Base-by-base conservation (phyloP, 1,140 invertebrate species). In the Drosophila lacteicornis region DNA sequence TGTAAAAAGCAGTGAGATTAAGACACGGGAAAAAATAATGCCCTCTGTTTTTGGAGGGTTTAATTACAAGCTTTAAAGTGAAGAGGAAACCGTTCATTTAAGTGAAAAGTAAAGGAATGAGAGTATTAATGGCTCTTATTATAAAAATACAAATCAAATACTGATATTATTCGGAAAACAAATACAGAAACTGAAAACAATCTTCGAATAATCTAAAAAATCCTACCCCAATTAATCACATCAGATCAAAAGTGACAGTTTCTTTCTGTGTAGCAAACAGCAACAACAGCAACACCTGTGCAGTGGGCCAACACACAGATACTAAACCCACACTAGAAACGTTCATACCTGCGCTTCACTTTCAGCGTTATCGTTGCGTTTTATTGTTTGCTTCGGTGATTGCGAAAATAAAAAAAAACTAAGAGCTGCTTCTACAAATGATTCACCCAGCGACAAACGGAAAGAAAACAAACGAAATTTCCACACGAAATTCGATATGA, bases 311-410 rank as follows among this genome's bases (percentile, higher is more conserved):
- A 80, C 47, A 59, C 46, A 83, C 62, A 71, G 36, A 59, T 38
- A 76, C 65, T 42, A 58, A 36, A 38, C 30, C n/a, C 47, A 49
- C 56, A 45, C 50, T n/a, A 55, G 51, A 68, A 13, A 43, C 56
- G 57, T n/a, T 42, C 19, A 68, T 76, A 87, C 84, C 84, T 87
- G 85, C 74, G 74, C 84, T 87, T 87, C 84, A 87, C 84, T 87
- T 87, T 87, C 84, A 81, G 61, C 80, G 75, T 88, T 87, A 87
- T 87, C 84, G 84, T 83, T 88, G 84, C 84, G 85, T 87, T 82
- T 74, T 74, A 88, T 71, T 85, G 78, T 81, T 83, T 79, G 77
- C 75, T 87, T 87, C 79, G 80, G 61, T 62, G 84, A 88, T 87
- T 87, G 84, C 84, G 84, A 87, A 87, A 88, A 86, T 60, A 40